Percentiles rank a stretch among this genome's conserved stretches.
Evolutionary conservation across 1,140 invertebrate genomes (phyloP).

Genomic region (Orius insidiosus): DNA sequence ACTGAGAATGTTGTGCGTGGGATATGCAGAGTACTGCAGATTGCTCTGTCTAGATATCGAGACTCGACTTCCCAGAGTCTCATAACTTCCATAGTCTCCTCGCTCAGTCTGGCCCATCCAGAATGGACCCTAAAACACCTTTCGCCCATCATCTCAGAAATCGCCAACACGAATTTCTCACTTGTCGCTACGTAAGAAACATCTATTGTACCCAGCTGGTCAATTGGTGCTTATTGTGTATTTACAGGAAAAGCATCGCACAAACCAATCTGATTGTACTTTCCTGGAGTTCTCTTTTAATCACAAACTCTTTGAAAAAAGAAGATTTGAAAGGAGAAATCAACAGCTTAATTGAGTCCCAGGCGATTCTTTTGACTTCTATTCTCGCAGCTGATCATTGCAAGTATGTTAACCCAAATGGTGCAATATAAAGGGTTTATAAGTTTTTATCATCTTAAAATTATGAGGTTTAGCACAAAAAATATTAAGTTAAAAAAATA

Average conservation of each 20-base stretch:
- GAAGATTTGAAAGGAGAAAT: conserved; percentile 26
- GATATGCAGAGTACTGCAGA: conserved; percentile 53
- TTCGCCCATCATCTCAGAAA: conserved; percentile 36
- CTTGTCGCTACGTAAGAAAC: conserved; percentile 52
- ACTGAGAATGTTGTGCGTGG: conserved; percentile 57
- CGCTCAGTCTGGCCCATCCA: conserved; percentile 42
- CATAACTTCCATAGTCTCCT: conserved; percentile 46
- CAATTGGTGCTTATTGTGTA: no score
- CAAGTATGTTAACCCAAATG: conserved; percentile 1
- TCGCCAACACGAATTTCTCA: conserved; percentile 46
- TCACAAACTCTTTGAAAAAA: conserved; percentile 29
- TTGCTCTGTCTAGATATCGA: conserved; percentile 56
- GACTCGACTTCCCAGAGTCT: conserved; percentile 58
- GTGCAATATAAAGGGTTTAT: no score
- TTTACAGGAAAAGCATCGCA: conserved; percentile 40
- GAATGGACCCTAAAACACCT: conserved; percentile 52
- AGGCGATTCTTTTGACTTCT: conserved; percentile 42
- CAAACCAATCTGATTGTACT: conserved; percentile 42
- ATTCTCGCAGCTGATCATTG: conserved; percentile 32
- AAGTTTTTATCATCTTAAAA: no score
- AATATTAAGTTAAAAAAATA: no score
- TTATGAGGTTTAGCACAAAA: no score
- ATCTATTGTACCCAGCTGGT: no score
- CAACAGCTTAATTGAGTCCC: conserved; percentile 40
- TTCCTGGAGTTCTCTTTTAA: conserved; percentile 41